A percentile compares a stretch with the other conserved stretches of the same genome.
These are phyloP conservation scores for Sipha maydis DNA, from an alignment of 2,888 invertebrate genomes.

Conservation along the genomic window DNA sequence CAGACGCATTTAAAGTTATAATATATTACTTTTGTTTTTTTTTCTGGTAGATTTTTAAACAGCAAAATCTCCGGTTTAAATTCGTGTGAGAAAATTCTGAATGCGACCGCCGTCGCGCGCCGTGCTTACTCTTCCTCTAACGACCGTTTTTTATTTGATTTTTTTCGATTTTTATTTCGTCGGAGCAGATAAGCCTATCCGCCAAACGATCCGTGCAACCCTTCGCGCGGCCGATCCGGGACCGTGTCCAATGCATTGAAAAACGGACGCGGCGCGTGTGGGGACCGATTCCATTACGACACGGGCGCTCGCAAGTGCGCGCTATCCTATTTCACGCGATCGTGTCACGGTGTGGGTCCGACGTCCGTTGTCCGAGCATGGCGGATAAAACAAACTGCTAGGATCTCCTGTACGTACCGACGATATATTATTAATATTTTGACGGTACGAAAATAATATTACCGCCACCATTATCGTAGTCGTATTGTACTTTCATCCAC, in stretches of 20 bases:
- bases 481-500: conserved; percentile 14
- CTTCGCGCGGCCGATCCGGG: neutral
- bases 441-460: neutral
- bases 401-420: neutral
- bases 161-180: neutral
- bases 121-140: neutral
- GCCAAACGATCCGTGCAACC: conserved; percentile 11
- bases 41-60: neutral
- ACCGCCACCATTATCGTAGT: neutral
- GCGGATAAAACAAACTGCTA: neutral
- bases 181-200: conserved; percentile 26
- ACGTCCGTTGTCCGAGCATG: neutral
- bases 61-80: conserved; percentile 34
- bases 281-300: neutral
- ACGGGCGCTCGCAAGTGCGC: neutral
- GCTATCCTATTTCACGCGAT: neutral
- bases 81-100: conserved; percentile 23
- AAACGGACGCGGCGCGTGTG: neutral
- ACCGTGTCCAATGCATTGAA: conserved; percentile 44
- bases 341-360: neutral
- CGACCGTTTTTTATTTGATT: neutral
- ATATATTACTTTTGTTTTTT: neutral
- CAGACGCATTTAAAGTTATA: neutral
- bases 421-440: neutral
- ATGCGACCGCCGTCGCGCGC: neutral